phyloP scores from a whole-genome alignment of 2,113 vertebrate species.

The Onychorhynchus coronatus region DNA sequence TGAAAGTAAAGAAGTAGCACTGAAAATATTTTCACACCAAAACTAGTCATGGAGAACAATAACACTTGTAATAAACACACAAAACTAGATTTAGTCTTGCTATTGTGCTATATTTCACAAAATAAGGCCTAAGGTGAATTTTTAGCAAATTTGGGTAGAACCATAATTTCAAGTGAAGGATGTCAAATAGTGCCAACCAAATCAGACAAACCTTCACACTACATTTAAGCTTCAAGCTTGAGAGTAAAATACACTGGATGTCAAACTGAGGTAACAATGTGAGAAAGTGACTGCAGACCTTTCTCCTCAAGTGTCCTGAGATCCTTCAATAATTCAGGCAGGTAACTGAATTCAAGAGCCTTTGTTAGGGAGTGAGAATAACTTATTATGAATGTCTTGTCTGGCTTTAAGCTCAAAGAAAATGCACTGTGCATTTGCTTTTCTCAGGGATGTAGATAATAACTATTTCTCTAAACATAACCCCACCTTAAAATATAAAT shows the following conservation, averaged over 20 bases:
- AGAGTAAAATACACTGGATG: background rate
- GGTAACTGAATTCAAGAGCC: background rate
- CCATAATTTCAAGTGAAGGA: background rate
- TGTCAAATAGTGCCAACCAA: background rate
- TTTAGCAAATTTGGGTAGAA: background rate
- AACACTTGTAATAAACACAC: background rate
- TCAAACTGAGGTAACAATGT: background rate
- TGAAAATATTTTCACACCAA: background rate
- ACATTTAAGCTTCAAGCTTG: background rate
- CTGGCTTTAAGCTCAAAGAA: background rate
- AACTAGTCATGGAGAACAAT: background rate
- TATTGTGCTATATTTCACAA: background rate
- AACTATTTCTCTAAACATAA: background rate
- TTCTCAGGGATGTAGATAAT: background rate
- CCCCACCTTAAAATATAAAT: background rate
- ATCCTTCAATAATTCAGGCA: background rate
- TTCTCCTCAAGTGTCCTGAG: background rate
- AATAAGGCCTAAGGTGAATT: background rate
- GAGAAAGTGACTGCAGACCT: background rate
- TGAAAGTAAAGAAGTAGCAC: background rate
- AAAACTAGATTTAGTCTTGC: background rate
- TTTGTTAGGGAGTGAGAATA: background rate
- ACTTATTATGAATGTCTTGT: background rate
- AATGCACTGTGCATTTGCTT: background rate
- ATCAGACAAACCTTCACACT: background rate